Evolutionary conservation across 2,113 vertebrate species (phyloP).

Genomic region (Rutilus rutilus): DNA sequence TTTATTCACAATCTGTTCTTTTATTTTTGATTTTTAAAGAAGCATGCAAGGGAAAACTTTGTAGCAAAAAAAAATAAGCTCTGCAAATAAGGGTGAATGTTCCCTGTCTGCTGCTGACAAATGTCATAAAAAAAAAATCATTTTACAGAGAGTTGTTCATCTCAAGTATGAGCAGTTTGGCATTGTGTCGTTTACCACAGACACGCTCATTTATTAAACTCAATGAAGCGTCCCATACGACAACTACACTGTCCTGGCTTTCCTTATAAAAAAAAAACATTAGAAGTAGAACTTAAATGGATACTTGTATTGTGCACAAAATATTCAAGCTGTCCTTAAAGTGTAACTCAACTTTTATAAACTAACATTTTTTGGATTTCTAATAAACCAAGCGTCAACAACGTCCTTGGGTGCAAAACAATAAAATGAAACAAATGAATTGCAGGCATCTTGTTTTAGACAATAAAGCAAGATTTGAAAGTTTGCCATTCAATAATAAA

Average conservation of each 20-base stretch:
- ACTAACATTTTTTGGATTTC: constrained; percentile 5
- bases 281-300: constrained; percentile 6
- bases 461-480: neutral
- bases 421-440: neutral
- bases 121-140: neutral
- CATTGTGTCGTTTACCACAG: neutral
- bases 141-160: constrained; percentile 14
- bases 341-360: neutral
- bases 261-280: constrained; percentile 31
- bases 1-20: neutral
- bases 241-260: constrained; percentile 3
- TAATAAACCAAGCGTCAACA: constrained; percentile 7
- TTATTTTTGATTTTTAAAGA: neutral
- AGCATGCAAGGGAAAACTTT: constrained; percentile 13
- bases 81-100: neutral
- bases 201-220: neutral
- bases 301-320: neutral
- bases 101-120: neutral
- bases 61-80: constrained; percentile 10
- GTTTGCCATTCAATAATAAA: neutral
- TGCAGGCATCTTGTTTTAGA: neutral
- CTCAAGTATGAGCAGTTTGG: constrained; percentile 3
- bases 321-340: neutral
- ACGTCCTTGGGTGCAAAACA: neutral
- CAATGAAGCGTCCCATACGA: constrained; percentile 4